These are phyloP conservation scores for Hololepta plana DNA, from an alignment of 2,888 invertebrate genomes.

Conservation along the genomic window DNA sequence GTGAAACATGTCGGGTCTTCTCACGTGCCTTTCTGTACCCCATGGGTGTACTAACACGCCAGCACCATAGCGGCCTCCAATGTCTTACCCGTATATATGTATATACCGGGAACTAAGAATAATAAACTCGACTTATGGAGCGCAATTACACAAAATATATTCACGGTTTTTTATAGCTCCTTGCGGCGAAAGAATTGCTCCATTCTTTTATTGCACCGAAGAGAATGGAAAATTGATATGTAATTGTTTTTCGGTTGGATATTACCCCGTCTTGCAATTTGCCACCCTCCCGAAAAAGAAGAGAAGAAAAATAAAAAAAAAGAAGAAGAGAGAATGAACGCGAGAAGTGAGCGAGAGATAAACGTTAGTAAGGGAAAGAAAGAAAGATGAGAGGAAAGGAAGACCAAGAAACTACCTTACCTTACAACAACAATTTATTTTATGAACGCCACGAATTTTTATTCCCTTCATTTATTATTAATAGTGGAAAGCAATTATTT, in stretches of 20 bases:
- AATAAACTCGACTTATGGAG: slow-evolving; percentile 30
- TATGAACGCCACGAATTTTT: too few species aligned
- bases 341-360: too few species aligned
- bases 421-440: too few species aligned
- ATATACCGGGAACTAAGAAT: slow-evolving; percentile 19
- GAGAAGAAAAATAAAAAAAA: too few species aligned
- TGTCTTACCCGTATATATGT: too few species aligned
- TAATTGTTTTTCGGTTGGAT: slow-evolving; percentile 25
- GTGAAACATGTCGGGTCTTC: too few species aligned
- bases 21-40: slow-evolving; percentile 14
- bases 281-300: background rate
- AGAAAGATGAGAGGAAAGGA: too few species aligned
- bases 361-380: too few species aligned
- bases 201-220: slow-evolving; percentile 29
- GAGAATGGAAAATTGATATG: slow-evolving; percentile 28
- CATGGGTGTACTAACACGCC: slow-evolving; percentile 27
- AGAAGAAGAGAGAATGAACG: too few species aligned
- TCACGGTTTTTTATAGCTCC: slow-evolving; percentile 31
- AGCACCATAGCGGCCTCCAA: slow-evolving; percentile 25
- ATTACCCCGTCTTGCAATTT: slow-evolving; percentile 5
- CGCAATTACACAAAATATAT: slow-evolving; percentile 32
- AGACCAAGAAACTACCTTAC: too few species aligned
- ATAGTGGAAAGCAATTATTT: too few species aligned
- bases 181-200: slow-evolving; percentile 28
- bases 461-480: too few species aligned